Evolutionary conservation across 35 echinoderm and acorn worm genomes (phyloP).

Genomic region (Hemicentrotus pulcherrimus): DNA sequence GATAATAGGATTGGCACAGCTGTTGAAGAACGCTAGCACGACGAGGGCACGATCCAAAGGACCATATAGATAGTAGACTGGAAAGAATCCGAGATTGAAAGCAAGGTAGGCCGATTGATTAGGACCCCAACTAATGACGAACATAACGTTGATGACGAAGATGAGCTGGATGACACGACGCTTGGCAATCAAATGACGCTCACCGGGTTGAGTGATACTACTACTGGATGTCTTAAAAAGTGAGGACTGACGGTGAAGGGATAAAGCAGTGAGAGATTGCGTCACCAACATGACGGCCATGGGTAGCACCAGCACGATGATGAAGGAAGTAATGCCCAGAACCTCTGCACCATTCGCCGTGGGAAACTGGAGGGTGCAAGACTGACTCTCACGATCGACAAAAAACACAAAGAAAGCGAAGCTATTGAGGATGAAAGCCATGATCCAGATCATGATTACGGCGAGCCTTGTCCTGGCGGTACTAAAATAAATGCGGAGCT

Average conservation of each 20-base stretch:
- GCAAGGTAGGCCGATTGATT: conserved; percentile 39
- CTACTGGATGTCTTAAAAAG: background rate
- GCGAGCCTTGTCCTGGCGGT: conserved; percentile 46
- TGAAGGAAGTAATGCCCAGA: conserved; percentile 19
- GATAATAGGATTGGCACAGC: conserved; percentile 52
- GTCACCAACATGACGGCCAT: conserved; percentile 34
- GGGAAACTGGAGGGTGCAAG: conserved; percentile 36
- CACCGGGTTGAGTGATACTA: background rate
- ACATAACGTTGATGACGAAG: conserved; percentile 35
- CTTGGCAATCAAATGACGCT: background rate
- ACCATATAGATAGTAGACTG: background rate
- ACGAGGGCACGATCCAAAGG: background rate
- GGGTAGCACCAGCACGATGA: conserved; percentile 6
- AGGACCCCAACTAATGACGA: conserved; percentile 49
- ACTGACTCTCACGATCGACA: conserved; percentile 7
- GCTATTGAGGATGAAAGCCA: conserved; percentile 31
- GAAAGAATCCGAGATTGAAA: conserved; percentile 37
- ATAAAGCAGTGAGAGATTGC: background rate
- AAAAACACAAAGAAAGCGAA: conserved; percentile 23
- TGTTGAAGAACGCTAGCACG: conserved; percentile 41
- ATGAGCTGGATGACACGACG: conserved; percentile 30
- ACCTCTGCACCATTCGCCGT: background rate
- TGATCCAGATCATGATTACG: conserved; percentile 7
- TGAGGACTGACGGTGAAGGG: background rate
- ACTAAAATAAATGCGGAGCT: conserved; percentile 51